Conservation (phyloP, 2,888 invertebrate genomes). For the Chorisops tibialis region DNA sequence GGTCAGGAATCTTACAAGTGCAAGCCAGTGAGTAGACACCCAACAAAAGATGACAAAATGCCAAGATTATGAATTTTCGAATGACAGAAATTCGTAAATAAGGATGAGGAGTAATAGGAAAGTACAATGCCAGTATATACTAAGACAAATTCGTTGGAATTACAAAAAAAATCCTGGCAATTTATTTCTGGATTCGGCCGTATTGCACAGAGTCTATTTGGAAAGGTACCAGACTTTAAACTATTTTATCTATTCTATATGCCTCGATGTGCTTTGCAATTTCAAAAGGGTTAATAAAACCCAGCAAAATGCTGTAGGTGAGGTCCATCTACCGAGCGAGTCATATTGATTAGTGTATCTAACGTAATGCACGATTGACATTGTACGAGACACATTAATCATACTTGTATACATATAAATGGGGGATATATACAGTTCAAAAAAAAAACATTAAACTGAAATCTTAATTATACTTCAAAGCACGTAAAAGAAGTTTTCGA, state of each 20-base stretch:
- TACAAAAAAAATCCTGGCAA: too few relatives aligned
- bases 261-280: background rate
- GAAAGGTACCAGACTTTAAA: background rate
- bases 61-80: slow-evolving; percentile 28
- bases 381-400: slow-evolving; percentile 1
- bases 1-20: slow-evolving; percentile 23
- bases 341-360: too few relatives aligned
- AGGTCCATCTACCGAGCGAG: too few relatives aligned
- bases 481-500: background rate
- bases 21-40: background rate
- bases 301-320: too few relatives aligned
- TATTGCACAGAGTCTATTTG: background rate
- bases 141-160: too few relatives aligned
- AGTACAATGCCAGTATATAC: background rate
- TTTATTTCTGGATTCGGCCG: too few relatives aligned
- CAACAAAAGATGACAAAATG: slow-evolving; percentile 26
- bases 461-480: background rate
- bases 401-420: too few relatives aligned
- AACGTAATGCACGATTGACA: background rate
- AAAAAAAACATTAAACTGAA: background rate
- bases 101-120: background rate
- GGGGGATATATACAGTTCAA: too few relatives aligned
- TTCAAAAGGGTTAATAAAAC: background rate
- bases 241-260: background rate
- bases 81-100: slow-evolving; percentile 28